Percentiles rank a stretch among this genome's conserved stretches.
These are phyloP conservation scores for Yponomeuta sedellus DNA, from an alignment of 2,888 invertebrate genomes.

Conservation along the genomic window DNA sequence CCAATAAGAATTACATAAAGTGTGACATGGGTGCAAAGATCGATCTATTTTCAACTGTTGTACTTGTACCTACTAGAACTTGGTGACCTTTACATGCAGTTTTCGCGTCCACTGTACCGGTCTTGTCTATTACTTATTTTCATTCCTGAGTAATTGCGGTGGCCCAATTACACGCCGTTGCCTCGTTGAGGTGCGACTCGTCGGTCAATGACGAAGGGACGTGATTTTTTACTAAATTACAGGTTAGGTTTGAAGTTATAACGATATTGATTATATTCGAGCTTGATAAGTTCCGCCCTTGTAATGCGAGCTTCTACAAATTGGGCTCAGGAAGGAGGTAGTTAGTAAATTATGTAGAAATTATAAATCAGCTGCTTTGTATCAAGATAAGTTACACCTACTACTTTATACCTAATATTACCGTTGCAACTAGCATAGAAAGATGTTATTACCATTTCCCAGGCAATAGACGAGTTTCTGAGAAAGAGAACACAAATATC, in stretches of 20 bases:
- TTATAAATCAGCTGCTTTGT: background rate
- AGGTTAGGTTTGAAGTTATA: background rate
- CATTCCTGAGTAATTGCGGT: slow-evolving; percentile 50
- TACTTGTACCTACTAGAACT: no score
- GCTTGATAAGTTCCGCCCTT: slow-evolving; percentile 6
- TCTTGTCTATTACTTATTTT: slow-evolving; percentile 34
- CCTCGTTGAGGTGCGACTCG: slow-evolving; percentile 33
- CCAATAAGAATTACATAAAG: no score
- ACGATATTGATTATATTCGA: slow-evolving; percentile 6
- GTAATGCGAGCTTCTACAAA: background rate
- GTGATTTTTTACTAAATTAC: slow-evolving; percentile 4
- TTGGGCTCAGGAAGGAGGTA: background rate
- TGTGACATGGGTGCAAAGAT: no score
- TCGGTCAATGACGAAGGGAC: slow-evolving; percentile 6
- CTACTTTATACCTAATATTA: background rate
- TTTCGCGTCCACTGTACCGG: slow-evolving; percentile 19
- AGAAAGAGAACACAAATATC: background rate
- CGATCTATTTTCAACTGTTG: no score
- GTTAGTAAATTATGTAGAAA: background rate
- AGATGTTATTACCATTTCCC: background rate
- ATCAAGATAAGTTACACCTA: background rate
- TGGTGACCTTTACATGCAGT: background rate
- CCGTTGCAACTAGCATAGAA: background rate
- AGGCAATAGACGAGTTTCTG: background rate
- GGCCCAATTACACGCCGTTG: slow-evolving; percentile 38